Base-by-base conservation (phyloP, 2,113 vertebrate genomes). In the Apteryx owenii region DNA sequence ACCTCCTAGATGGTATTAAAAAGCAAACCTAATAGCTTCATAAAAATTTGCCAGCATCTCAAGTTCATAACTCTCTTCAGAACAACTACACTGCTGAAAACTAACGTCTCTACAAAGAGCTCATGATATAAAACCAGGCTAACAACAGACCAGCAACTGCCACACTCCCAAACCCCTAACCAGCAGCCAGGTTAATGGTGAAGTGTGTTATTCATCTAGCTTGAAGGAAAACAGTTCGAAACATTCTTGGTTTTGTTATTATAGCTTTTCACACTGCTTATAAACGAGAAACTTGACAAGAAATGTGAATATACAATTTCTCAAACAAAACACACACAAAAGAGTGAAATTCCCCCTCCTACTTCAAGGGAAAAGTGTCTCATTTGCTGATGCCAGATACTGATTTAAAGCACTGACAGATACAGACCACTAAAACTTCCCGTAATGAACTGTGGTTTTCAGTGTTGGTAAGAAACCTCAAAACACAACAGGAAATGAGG, bases 401-500 rank as follows among this genome's bases (percentile, higher is more conserved):
- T 86, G 95, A 93, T 96, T 97, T 95, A 90, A 95, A 89, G 81
- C 93, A 90, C 88, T 91, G 77, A 79, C 93, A 96, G 88, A 94
- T 40, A 70, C 82, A 96, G 96, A 97, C 96, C 95, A 94, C 96
- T 96, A 97, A 97, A 97, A 95, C 95, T 98, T 98, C 96, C 97
- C 89, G 83, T 96, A 96, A 97, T 96, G 94, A 96, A 94, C 90
- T 97, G 94, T 89, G 96, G 96, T 95, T 93, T 97, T 97, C 93
- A 88, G 88, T 92, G 84, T 96, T 96, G 95, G 96, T 97, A 96
- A 97, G 91, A 97, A 97, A 97, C 97, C 96, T 96, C 97, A 97
- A 97, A 97, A 97, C 96, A 96, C 95, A 97, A 97, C 97, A 98
- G 97, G 97, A 98, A 98, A 95, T 93, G 95, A 94, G 92, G 95